Conservation (phyloP, 2,113 vertebrate species). For the Potamarius usumacintae region DNA sequence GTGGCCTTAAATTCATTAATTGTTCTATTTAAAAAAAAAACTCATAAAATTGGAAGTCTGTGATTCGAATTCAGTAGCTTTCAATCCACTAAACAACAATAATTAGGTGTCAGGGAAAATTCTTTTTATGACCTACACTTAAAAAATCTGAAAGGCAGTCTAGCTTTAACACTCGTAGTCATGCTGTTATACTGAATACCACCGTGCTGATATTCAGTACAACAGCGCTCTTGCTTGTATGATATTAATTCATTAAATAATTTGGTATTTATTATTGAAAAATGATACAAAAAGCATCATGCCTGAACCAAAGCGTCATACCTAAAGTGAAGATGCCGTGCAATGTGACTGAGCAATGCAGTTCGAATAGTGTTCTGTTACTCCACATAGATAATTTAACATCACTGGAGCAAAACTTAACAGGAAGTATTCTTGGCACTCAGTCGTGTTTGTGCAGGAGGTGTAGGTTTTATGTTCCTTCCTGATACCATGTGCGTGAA, state of each 20-base stretch:
- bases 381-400: background rate
- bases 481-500: background rate
- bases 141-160: background rate
- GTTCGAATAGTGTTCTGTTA: background rate
- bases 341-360: background rate
- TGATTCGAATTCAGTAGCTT: too few species aligned
- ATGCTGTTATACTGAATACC: too few species aligned
- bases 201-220: too few species aligned
- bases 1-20: too few species aligned
- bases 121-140: too few species aligned
- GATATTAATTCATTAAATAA: background rate
- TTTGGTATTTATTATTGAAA: background rate
- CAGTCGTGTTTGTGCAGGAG: conserved; percentile 11
- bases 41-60: too few species aligned
- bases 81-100: too few species aligned
- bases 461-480: conserved; percentile 28
- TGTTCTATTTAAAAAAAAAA: too few species aligned
- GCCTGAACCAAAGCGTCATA: background rate
- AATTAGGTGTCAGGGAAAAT: too few species aligned
- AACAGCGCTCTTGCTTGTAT: background rate
- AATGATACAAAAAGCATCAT: background rate
- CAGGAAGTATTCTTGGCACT: conserved; percentile 13
- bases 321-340: background rate
- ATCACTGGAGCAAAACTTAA: background rate
- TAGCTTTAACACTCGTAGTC: background rate